Base-by-base conservation (phyloP, 2,797 vertebrate species). In the Odontamblyopus lacepedii region DNA sequence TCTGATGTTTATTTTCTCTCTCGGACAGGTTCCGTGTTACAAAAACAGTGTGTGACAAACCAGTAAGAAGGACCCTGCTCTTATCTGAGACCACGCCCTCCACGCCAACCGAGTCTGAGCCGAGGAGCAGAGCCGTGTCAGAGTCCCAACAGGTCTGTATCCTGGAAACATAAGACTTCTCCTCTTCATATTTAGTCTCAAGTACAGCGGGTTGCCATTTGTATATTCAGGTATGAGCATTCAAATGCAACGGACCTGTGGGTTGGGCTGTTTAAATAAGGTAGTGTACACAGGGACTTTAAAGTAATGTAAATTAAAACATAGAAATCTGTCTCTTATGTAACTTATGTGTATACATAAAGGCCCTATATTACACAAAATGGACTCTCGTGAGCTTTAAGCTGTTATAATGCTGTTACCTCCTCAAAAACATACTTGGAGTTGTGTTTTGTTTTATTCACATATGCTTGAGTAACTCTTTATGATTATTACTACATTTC, bases 11-110 rank as follows among this genome's bases (percentile, higher is more conserved):
- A 9, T 3, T 2, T 6, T 38, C 63, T 55, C 0, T 62, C 11
- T 7, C n/a, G 9, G 51, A 57, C 85, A 99, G 98, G 87, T 99
- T 99, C 84, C 94, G 97, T 38, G 98, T 99, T 73, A 98, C 96
- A 0, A 99, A 98, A 90, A 16, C 67, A 2, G 53, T 68, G n/a
- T 95, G 95, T 78, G 98, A 98, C 38, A 98, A 96, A 75, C 73
- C 90, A 0, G 67, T 69, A 87, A 94, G 87, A 61, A 94, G 95
- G 61, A 94, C 93, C 29, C 81, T 98, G 86, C 88, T 96, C 68
- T 78, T 91, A 44, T 63, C 82, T 0, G 93, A 93, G 68, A 76
- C 94, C 71, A 97, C 86, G 48, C 92, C 94, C 0, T 15, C 87
- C 0, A 92, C 93, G 0, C 94, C 96, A 0, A 82, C 30, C 0